phyloP scores from a whole-genome alignment of 2,888 invertebrate species.

The Drosophila prostipennis region DNA sequence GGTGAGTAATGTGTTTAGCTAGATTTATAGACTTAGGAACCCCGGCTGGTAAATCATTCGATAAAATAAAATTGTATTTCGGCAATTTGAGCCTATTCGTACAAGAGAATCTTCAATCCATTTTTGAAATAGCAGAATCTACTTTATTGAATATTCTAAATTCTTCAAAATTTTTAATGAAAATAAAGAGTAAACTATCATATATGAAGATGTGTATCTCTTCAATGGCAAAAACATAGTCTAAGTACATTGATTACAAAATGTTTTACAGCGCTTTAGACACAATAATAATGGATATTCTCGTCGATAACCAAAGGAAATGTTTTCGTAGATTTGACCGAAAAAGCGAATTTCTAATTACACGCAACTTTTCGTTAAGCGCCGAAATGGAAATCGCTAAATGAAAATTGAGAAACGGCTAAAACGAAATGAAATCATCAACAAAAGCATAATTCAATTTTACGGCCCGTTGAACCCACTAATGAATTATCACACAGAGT shows the following conservation, averaged over 20 bases:
- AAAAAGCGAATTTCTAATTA: constrained; percentile 49
- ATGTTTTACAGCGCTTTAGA: too few relatives aligned
- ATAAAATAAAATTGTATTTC: neutral
- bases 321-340: neutral
- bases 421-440: constrained; percentile 65
- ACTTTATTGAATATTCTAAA: too few relatives aligned
- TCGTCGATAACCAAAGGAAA: neutral
- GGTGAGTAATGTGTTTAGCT: constrained; percentile 31
- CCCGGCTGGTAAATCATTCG: neutral
- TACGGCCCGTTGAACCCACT: constrained; percentile 72
- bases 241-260: too few relatives aligned
- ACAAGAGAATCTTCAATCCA: too few relatives aligned
- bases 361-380: constrained; percentile 21
- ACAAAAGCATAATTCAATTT: constrained; percentile 76
- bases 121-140: too few relatives aligned
- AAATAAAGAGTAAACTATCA: too few relatives aligned
- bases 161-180: too few relatives aligned
- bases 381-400: constrained; percentile 31
- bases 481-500: constrained; percentile 66
- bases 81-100: neutral
- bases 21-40: constrained; percentile 20
- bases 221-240: too few relatives aligned
- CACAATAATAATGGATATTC: neutral
- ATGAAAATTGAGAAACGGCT: constrained; percentile 51
- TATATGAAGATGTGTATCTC: too few relatives aligned